phyloP scores from a whole-genome alignment of 2,888 invertebrate genomes.

The Labia minor region DNA sequence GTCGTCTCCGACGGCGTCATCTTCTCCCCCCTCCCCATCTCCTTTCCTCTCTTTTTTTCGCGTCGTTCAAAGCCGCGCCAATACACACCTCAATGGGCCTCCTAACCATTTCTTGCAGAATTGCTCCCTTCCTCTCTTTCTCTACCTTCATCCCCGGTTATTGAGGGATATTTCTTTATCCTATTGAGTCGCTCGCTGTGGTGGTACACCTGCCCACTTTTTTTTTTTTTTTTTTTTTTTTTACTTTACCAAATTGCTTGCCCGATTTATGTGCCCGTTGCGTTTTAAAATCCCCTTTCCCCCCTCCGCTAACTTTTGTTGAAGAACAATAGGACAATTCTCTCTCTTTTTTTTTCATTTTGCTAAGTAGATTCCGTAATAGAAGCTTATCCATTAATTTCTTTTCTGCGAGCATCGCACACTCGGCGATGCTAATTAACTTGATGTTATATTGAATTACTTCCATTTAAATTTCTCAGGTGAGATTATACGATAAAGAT shows the following conservation, averaged over 20 bases:
- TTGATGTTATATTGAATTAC: conserved; percentile 13
- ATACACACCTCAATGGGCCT: conserved; percentile 13
- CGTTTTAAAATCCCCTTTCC: background rate
- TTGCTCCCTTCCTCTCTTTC: conserved; percentile 7
- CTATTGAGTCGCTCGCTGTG: conserved; percentile 1
- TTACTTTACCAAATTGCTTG: conserved; percentile 7
- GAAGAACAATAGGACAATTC: conserved; percentile 13
- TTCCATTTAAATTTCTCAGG: conserved; percentile 13
- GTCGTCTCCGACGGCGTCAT: background rate
- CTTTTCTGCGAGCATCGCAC: background rate
- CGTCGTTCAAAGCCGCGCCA: conserved; percentile 13
- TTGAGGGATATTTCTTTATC: conserved; percentile 13
- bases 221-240: background rate
- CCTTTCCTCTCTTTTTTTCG: background rate
- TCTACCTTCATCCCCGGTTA: conserved; percentile 13
- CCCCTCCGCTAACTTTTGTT: background rate
- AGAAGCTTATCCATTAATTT: conserved; percentile 13
- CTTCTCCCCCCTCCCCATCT: background rate
- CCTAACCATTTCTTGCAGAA: conserved; percentile 13
- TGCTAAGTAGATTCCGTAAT: conserved; percentile 13
- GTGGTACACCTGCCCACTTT: conserved; percentile 13
- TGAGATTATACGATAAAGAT: background rate
- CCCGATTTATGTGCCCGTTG: background rate
- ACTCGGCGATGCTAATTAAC: conserved; percentile 6
- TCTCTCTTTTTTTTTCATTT: conserved; percentile 13